Percentiles rank a stretch among this genome's conserved stretches.
Evolutionary conservation across 2,888 invertebrate genomes (phyloP).

Genomic region (Xanthorhoe designata): DNA sequence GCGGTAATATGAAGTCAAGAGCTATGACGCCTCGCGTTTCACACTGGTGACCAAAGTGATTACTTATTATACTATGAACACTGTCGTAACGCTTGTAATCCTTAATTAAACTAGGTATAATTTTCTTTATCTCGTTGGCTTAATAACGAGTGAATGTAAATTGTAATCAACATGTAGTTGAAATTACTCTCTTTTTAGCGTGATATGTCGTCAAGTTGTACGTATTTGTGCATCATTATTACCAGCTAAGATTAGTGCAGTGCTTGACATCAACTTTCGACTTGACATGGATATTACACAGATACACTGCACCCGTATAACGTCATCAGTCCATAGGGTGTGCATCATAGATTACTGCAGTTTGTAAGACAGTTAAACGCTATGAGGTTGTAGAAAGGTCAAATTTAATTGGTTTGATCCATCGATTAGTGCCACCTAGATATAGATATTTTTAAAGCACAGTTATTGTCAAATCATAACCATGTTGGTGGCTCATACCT

Average conservation of each 20-base stretch:
- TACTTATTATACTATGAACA: not conserved
- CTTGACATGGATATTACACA: not conserved
- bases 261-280: not conserved
- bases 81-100: conserved; percentile 29
- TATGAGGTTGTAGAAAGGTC: too few species aligned
- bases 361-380: too few species aligned
- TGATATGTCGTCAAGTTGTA: too few species aligned
- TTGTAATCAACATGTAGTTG: not conserved
- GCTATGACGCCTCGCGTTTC: conserved; percentile 16
- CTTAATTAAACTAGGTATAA: conserved; percentile 23
- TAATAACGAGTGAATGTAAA: not conserved
- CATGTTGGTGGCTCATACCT: not conserved
- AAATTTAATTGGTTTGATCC: too few species aligned
- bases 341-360: too few species aligned
- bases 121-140: conserved; percentile 15
- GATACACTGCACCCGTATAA: too few species aligned
- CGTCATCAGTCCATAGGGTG: too few species aligned
- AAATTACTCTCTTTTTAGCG: not conserved
- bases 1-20: not conserved
- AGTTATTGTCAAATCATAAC: too few species aligned
- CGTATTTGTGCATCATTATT: too few species aligned
- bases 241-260: too few species aligned
- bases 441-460: too few species aligned
- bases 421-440: too few species aligned
- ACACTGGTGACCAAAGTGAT: conserved; percentile 9